Evolutionary conservation across 2,797 vertebrate species (phyloP).

Genomic region (Myotis daubentonii): DNA sequence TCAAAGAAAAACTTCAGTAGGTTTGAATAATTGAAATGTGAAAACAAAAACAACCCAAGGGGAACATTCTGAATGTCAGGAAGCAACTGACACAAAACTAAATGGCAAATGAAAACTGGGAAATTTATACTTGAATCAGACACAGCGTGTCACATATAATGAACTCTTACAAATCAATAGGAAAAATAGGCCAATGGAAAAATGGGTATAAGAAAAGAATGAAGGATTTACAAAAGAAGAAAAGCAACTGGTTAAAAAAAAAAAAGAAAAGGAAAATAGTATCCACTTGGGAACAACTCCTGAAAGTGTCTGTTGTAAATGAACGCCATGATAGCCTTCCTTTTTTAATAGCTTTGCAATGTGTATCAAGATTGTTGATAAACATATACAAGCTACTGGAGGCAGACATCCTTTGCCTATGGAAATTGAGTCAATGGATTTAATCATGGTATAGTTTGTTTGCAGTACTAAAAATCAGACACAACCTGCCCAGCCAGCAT

Average conservation of each 20-base stretch:
- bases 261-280: no score
- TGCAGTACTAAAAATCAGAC: neutral
- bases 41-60: neutral
- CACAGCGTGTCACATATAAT: neutral
- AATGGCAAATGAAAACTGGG: neutral
- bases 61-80: neutral
- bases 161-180: neutral
- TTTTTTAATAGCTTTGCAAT: neutral
- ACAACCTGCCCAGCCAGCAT: no score
- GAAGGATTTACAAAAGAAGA: neutral
- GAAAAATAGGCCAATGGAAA: neutral
- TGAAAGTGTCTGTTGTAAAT: neutral
- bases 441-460: neutral
- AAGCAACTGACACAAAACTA: neutral
- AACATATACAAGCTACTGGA: neutral
- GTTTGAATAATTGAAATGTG: neutral
- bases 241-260: neutral
- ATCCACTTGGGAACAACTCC: neutral
- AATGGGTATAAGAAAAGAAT: neutral
- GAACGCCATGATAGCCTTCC: neutral
- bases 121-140: neutral
- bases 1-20: neutral
- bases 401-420: neutral
- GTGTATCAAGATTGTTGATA: neutral
- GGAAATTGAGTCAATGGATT: neutral